Percentiles rank a stretch among this genome's conserved stretches.
phyloP scores from a whole-genome alignment of 2,797 vertebrate genomes.

The Aldrovandia affinis region DNA sequence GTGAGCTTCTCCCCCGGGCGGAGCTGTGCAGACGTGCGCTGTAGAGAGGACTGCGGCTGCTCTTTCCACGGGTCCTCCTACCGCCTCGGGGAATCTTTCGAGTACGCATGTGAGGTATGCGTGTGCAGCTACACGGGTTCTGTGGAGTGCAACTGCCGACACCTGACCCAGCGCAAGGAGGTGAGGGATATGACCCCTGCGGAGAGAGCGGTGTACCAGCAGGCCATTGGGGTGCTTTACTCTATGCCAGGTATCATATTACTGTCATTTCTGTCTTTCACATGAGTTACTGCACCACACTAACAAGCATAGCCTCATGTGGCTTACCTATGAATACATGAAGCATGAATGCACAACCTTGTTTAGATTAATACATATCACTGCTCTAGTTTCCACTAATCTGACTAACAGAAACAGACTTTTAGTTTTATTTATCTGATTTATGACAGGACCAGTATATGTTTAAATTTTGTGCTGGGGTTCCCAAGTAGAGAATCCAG shows the following conservation, averaged over 20 bases:
- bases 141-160: constrained; percentile 44
- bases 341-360: not conserved
- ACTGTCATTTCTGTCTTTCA: not conserved
- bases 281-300: not conserved
- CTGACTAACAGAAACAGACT: not conserved
- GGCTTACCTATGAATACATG: not conserved
- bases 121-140: constrained; percentile 48
- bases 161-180: constrained; percentile 57
- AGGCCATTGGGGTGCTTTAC: constrained; percentile 52
- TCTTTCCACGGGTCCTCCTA: constrained; percentile 36
- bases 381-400: not conserved
- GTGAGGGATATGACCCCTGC: constrained; percentile 55
- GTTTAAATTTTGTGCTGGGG: not conserved
- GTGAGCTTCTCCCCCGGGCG: constrained; percentile 57
- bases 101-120: constrained; percentile 50
- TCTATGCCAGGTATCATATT: constrained; percentile 47
- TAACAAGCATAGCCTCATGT: not conserved
- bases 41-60: constrained; percentile 49
- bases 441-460: not conserved
- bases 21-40: constrained; percentile 46
- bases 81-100: constrained; percentile 44
- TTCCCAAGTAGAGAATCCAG: not conserved
- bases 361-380: not conserved
- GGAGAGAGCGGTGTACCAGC: constrained; percentile 56
- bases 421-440: not conserved